phyloP scores from a whole-genome alignment of 2,113 vertebrate genomes.

The Phoxinus phoxinus region DNA sequence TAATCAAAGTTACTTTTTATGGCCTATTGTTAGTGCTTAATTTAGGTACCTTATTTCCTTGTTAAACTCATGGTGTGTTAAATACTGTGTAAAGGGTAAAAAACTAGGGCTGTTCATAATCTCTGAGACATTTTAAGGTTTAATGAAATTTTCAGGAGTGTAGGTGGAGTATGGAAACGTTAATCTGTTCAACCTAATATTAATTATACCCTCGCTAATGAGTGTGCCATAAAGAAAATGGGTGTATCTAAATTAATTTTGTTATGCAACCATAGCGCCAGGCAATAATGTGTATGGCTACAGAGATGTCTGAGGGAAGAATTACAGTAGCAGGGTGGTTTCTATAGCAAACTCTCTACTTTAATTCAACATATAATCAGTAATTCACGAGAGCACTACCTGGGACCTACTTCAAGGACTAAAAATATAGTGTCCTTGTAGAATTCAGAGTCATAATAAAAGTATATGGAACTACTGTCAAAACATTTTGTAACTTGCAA shows the following conservation, averaged over 20 bases:
- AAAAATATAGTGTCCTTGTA: background rate
- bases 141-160: background rate
- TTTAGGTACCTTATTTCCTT: conserved; percentile 65
- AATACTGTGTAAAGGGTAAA: conserved; percentile 50
- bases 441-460: background rate
- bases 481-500: background rate
- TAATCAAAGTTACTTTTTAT: conserved; percentile 40
- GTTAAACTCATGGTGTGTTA: conserved; percentile 63
- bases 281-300: background rate
- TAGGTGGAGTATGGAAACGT: background rate
- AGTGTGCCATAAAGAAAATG: background rate
- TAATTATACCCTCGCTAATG: background rate
- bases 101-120: background rate
- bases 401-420: background rate
- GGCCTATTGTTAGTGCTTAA: background rate
- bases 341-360: background rate
- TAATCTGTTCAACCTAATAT: conserved; percentile 16
- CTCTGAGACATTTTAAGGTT: background rate
- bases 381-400: background rate
- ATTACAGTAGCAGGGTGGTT: background rate
- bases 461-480: background rate
- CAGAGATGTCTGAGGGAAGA: background rate
- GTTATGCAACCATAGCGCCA: background rate
- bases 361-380: conserved; percentile 11
- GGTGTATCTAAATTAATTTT: background rate